Percentiles rank a stretch among this genome's conserved stretches.
Conservation (phyloP, 2,797 vertebrate species). For the Channa striata region DNA sequence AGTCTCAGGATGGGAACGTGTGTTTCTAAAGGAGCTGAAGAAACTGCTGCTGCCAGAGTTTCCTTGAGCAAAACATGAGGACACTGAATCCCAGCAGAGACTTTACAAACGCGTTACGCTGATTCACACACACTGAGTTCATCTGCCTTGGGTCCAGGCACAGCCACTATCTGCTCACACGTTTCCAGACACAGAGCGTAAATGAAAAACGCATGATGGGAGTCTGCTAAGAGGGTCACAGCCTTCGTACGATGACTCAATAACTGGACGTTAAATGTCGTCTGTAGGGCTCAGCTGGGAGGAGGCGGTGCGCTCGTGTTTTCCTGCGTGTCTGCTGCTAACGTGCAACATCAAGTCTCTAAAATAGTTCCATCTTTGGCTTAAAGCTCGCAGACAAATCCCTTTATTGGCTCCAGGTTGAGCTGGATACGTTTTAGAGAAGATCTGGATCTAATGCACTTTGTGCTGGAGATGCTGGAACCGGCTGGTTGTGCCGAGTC, state of each 20-base stretch:
- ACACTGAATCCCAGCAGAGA: not conserved
- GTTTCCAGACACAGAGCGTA: slow-evolving; percentile 1
- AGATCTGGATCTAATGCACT: slow-evolving; percentile 30
- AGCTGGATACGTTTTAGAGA: slow-evolving; percentile 26
- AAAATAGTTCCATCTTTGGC: not conserved
- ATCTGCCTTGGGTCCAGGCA: slow-evolving; percentile 5
- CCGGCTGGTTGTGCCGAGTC: slow-evolving; percentile 6
- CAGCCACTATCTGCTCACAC: slow-evolving; percentile 14
- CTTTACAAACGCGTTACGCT: too few relatives aligned
- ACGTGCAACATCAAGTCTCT: not conserved
- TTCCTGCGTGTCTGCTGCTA: slow-evolving; percentile 15
- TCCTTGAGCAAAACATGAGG: too few relatives aligned
- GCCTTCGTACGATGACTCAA: not conserved
- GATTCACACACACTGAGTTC: too few relatives aligned
- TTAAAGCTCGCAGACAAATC: slow-evolving; percentile 11
- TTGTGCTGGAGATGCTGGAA: slow-evolving; percentile 3
- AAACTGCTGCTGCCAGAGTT: slow-evolving; percentile 10
- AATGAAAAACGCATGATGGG: not conserved
- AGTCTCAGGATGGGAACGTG: too few relatives aligned
- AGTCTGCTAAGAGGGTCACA: slow-evolving; percentile 1
- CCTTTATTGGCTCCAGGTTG: slow-evolving; percentile 19
- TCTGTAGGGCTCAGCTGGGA: not conserved
- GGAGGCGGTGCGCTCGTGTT: not conserved
- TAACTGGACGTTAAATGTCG: slow-evolving; percentile 12
- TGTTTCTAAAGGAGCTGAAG: slow-evolving; percentile 34